These are phyloP conservation scores for Phortica magna DNA, from an alignment of 2,888 invertebrate species.

Conservation along the genomic window DNA sequence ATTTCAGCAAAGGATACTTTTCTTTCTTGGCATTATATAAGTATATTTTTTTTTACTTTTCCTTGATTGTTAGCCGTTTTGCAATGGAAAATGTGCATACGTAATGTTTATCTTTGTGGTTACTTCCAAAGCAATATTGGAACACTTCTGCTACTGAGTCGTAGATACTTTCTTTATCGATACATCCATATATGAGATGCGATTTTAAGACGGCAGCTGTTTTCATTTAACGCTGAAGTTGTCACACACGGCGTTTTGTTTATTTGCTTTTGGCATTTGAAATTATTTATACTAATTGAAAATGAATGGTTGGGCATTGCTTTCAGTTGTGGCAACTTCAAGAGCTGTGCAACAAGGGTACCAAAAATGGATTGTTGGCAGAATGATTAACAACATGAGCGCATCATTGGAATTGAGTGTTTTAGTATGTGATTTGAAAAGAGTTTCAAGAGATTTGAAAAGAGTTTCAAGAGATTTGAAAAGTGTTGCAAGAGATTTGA, in stretches of 20 bases:
- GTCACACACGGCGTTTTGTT: neutral
- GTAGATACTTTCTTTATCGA: neutral
- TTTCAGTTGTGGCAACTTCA: neutral
- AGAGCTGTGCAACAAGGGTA: neutral
- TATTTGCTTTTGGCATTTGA: neutral
- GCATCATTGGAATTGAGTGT: too few relatives aligned
- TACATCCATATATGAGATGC: neutral
- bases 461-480: too few relatives aligned
- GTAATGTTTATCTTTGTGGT: constrained; percentile 26
- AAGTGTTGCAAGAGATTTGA: too few relatives aligned
- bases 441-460: too few relatives aligned
- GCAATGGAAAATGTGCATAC: constrained; percentile 21
- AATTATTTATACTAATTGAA: too few relatives aligned
- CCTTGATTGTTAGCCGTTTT: neutral
- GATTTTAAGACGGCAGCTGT: neutral
- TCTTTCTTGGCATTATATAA: too few relatives aligned
- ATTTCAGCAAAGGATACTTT: neutral
- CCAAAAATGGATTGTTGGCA: too few relatives aligned
- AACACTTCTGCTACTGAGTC: neutral
- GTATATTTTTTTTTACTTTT: neutral
- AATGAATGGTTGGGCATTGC: too few relatives aligned
- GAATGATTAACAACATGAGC: too few relatives aligned
- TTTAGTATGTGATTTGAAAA: too few relatives aligned
- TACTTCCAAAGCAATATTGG: neutral
- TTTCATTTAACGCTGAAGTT: neutral